These are phyloP conservation scores for Neopipo cinnamomea DNA, from an alignment of 2,113 vertebrate species.

Conservation along the genomic window DNA sequence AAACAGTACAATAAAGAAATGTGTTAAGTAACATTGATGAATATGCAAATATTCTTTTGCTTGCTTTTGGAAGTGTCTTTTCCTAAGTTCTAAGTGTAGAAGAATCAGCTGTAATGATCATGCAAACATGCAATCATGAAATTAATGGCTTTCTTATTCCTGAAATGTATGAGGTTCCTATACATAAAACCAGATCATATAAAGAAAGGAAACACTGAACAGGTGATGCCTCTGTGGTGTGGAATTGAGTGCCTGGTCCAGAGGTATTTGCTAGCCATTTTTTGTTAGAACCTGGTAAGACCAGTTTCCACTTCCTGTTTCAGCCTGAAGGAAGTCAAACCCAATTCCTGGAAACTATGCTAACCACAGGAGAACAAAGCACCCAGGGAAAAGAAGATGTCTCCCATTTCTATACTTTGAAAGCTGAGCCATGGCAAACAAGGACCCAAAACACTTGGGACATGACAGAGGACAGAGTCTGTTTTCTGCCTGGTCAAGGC, in stretches of 20 bases:
- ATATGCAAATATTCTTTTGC: neutral
- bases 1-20: neutral
- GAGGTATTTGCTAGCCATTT: neutral
- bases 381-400: neutral
- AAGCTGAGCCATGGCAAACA: neutral
- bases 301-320: neutral
- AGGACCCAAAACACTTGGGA: neutral
- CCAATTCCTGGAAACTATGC: neutral
- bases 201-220: neutral
- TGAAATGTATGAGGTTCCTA: neutral
- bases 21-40: accelerated
- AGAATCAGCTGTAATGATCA: neutral
- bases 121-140: neutral
- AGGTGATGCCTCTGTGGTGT: neutral
- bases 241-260: neutral
- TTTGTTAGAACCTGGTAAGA: neutral
- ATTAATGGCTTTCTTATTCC: neutral
- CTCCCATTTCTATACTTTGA: neutral
- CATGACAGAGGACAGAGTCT: neutral
- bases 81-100: neutral
- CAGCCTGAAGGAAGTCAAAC: neutral
- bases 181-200: neutral
- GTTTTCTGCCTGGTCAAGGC: neutral
- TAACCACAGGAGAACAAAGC: neutral
- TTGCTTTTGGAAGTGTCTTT: neutral